phyloP scores from a whole-genome alignment of 2,797 vertebrate genomes.

The Falco peregrinus region DNA sequence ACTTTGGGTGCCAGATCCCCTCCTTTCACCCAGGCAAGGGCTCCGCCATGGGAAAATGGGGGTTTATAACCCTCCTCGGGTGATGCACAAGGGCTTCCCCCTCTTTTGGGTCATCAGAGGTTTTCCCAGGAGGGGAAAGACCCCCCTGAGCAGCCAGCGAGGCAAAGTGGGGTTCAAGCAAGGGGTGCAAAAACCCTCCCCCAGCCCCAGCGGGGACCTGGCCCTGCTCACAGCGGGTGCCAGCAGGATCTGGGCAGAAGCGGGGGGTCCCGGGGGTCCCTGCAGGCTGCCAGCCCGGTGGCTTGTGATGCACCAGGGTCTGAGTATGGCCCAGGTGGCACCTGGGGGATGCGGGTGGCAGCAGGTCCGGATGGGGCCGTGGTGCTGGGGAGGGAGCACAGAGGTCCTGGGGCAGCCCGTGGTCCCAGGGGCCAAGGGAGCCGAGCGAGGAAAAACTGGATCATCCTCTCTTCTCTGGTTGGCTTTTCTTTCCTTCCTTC shows the following conservation, averaged over 20 bases:
- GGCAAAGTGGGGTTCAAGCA: neutral
- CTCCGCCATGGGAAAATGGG: neutral
- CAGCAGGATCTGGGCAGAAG: neutral
- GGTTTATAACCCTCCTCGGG: neutral
- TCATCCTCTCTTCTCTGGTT: constrained; percentile 54
- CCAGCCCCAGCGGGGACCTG: neutral
- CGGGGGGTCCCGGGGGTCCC: neutral
- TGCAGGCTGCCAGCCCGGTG: neutral
- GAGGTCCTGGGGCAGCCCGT: neutral
- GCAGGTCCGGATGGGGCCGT: neutral
- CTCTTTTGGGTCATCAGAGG: neutral
- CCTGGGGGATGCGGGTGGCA: neutral
- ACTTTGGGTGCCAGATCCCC: neutral
- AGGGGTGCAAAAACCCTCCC: neutral
- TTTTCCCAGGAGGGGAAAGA: neutral
- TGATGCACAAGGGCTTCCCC: neutral
- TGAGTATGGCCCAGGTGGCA: neutral
- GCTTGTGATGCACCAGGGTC: neutral
- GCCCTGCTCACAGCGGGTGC: rapidly evolving
- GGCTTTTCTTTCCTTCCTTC: constrained; percentile 62
- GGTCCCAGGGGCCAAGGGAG: constrained; percentile 54
- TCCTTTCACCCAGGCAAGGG: neutral
- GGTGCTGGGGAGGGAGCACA: neutral
- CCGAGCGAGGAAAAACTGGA: constrained; percentile 28
- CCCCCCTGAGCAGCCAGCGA: neutral